Conservation (phyloP, 2,113 vertebrate genomes). For the Maccullochella peelii region DNA sequence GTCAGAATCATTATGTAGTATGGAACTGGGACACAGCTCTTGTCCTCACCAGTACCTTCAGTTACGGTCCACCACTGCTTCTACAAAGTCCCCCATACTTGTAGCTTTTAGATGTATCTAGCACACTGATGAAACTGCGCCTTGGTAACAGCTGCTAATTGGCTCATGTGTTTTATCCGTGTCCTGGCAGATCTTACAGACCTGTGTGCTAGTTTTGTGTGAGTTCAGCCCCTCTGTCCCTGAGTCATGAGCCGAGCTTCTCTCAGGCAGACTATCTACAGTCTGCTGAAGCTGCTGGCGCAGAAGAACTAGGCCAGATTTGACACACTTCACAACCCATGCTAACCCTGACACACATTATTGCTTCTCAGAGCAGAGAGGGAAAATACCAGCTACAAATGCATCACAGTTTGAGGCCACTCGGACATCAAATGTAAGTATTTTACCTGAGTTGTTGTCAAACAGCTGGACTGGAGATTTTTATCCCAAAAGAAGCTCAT, state of each 20-base stretch:
- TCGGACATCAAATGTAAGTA: constrained; percentile 8
- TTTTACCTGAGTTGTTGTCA: constrained; percentile 14
- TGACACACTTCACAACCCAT: constrained; percentile 81
- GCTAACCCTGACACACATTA: constrained; percentile 70
- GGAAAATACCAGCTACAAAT: constrained; percentile 25
- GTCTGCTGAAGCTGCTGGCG: constrained; percentile 76
- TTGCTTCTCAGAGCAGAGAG: constrained; percentile 47
- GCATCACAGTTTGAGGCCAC: constrained; percentile 24
- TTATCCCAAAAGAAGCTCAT: constrained; percentile 9
- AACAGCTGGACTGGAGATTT: constrained; percentile 17
- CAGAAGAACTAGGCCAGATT: constrained; percentile 85
- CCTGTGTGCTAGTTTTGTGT: constrained; percentile 26
- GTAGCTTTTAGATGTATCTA: constrained; percentile 21
- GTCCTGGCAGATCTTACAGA: constrained; percentile 3
- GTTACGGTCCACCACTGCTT: background rate
- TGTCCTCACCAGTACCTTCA: background rate
- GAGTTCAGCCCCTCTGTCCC: constrained; percentile 37
- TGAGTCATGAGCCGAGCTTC: constrained; percentile 74
- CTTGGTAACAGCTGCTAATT: constrained; percentile 39
- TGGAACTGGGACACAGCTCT: constrained; percentile 22
- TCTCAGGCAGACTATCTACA: constrained; percentile 71
- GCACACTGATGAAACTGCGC: constrained; percentile 28
- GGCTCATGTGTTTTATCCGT: constrained; percentile 20
- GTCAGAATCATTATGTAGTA: constrained; percentile 2
- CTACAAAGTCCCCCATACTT: constrained; percentile 4